These are phyloP conservation scores for Karalla daura DNA, from an alignment of 2,797 vertebrate species.

Conservation along the genomic window DNA sequence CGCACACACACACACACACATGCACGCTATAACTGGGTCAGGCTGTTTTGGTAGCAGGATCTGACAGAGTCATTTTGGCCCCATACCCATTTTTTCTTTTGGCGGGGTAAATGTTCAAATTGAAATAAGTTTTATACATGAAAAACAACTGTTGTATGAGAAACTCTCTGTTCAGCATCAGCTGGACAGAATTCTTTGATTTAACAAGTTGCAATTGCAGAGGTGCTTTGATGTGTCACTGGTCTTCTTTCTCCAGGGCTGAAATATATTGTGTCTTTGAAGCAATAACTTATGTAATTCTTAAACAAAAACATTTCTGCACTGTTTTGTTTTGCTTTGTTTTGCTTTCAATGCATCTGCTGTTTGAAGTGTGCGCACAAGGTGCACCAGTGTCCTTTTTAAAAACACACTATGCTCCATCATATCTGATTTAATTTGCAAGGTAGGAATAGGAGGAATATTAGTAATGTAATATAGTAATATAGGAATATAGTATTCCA, in stretches of 20 bases:
- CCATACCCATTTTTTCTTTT: constrained; percentile 15
- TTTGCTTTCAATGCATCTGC: constrained; percentile 12
- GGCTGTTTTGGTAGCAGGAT: constrained; percentile 57
- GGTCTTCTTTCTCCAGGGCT: constrained; percentile 22
- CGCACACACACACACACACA: no score
- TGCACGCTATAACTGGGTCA: constrained; percentile 61
- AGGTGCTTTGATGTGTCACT: constrained; percentile 42
- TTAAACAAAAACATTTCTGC: constrained; percentile 16
- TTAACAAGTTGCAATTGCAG: constrained; percentile 12
- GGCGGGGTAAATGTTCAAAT: constrained; percentile 15
- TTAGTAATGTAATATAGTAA: no score
- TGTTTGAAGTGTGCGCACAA: constrained; percentile 9
- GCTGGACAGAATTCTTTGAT: constrained; percentile 43
- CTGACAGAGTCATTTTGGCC: constrained; percentile 37
- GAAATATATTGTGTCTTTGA: constrained; percentile 33
- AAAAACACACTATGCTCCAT: no score
- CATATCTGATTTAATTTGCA: no score
- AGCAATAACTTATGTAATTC: constrained; percentile 44
- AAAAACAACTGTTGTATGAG: constrained; percentile 19
- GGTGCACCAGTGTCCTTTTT: no score
- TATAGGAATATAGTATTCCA: no score
- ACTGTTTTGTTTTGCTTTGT: constrained; percentile 28
- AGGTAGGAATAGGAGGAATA: no score
- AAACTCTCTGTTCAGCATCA: constrained; percentile 13
- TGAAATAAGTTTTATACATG: constrained; percentile 26